Conservation (phyloP, 53 echinoderm and acorn worm genomes). For the Echinometra lucunter region DNA sequence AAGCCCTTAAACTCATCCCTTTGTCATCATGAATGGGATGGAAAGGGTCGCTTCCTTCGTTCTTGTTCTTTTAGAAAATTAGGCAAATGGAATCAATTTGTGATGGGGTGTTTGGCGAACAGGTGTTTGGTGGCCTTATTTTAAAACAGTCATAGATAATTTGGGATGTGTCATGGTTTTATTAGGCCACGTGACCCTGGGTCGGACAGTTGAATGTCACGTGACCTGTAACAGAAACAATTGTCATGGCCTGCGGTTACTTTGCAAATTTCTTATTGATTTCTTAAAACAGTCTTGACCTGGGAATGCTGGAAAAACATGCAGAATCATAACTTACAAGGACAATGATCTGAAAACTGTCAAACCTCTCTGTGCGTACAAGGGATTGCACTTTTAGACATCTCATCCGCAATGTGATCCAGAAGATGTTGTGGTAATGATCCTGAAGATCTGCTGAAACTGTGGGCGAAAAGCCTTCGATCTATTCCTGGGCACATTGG, state of each 20-base stretch:
- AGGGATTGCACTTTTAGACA: background rate
- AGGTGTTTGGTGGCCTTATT: background rate
- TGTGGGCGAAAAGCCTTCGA: background rate
- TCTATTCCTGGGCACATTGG: background rate
- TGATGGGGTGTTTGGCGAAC: constrained; percentile 23
- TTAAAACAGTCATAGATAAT: background rate
- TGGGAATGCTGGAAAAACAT: background rate
- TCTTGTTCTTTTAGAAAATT: constrained; percentile 8
- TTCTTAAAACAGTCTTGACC: background rate
- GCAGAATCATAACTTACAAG: background rate
- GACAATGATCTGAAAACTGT: background rate
- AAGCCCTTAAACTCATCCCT: constrained; percentile 4
- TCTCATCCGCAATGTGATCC: background rate
- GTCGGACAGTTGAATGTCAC: background rate
- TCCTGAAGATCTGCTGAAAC: background rate
- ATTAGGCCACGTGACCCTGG: background rate
- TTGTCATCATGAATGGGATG: background rate
- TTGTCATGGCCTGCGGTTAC: background rate
- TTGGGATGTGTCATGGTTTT: background rate
- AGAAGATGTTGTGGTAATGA: too few relatives aligned
- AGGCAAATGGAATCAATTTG: constrained; percentile 27
- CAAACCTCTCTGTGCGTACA: background rate
- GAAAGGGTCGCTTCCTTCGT: background rate
- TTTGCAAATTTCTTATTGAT: background rate
- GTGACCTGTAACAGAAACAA: background rate